Percentiles rank a stretch among this genome's conserved stretches.
Conservation (phyloP, 1,140 invertebrate species). For the Macrobrachium nipponense region DNA sequence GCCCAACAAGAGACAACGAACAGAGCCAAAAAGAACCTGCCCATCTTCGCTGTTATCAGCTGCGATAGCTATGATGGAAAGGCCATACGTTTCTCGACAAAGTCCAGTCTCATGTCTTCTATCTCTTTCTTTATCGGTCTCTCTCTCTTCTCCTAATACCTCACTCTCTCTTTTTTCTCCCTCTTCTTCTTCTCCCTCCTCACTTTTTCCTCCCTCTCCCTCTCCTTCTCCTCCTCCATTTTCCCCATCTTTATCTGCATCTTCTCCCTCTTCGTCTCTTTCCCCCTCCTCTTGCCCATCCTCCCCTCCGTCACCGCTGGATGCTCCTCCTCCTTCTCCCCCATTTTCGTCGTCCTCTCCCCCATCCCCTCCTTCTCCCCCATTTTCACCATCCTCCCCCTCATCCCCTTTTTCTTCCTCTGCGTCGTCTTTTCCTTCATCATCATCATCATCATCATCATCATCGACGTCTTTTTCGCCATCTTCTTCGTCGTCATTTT, state of each 20-base stretch:
- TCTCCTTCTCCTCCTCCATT: not conserved
- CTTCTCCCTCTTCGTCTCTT: not conserved
- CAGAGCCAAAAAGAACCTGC: too few species aligned
- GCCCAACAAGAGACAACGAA: too few species aligned
- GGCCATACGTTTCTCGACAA: not conserved
- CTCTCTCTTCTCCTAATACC: not conserved
- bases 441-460: too few species aligned
- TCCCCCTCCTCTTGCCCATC: not conserved
- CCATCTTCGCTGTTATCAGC: too few species aligned
- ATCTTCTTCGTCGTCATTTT: too few species aligned
- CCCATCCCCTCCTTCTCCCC: not conserved
- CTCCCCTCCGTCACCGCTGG: not conserved
- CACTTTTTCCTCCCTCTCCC: not conserved
- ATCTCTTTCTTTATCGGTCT: not conserved
- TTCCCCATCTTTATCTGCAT: not conserved
- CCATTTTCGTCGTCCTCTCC: not conserved
- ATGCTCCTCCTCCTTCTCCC: not conserved
- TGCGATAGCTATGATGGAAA: not conserved
- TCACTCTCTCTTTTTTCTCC: not conserved
- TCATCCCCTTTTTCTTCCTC: not conserved
- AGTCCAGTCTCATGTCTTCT: not conserved
- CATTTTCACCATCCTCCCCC: not conserved
- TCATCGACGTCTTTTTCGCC: not conserved
- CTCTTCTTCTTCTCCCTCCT: not conserved
- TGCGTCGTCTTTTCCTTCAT: not conserved